These are phyloP conservation scores for Globia sparganii DNA, from an alignment of 2,888 invertebrate species.

Conservation along the genomic window DNA sequence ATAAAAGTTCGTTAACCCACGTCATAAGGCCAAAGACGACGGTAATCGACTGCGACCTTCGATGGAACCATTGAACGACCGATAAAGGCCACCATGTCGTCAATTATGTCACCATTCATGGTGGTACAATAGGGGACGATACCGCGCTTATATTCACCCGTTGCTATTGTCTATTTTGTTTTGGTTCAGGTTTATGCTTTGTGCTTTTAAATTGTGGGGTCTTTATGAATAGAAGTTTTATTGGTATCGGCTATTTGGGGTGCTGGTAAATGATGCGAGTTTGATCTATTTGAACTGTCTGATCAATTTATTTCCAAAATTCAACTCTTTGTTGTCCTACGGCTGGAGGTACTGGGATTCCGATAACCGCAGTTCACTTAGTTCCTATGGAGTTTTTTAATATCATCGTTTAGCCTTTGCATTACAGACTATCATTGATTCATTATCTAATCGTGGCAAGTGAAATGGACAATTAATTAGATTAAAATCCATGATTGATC, in stretches of 20 bases:
- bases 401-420: background rate
- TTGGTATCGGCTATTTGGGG: constrained; percentile 14
- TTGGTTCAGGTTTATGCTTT: constrained; percentile 52
- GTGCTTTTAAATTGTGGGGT: constrained; percentile 51
- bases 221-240: constrained; percentile 28
- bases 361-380: background rate
- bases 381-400: background rate
- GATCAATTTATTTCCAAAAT: constrained; percentile 2
- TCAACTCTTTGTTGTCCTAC: background rate
- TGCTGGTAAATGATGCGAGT: constrained; percentile 30
- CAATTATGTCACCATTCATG: constrained; percentile 77
- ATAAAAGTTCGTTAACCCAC: constrained; percentile 66
- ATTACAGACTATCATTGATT: background rate
- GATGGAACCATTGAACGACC: constrained; percentile 65
- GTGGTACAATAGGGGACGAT: constrained; percentile 71
- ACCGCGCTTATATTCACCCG: constrained; percentile 48
- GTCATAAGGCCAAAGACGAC: constrained; percentile 65
- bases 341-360: background rate
- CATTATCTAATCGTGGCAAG: constrained; percentile 24
- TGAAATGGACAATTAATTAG: constrained; percentile 39
- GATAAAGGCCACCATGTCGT: constrained; percentile 72
- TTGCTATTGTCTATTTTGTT: constrained; percentile 62
- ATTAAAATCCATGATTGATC: constrained; percentile 14
- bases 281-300: background rate
- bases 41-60: constrained; percentile 74